Evolutionary conservation across 1,140 invertebrate genomes (phyloP).

Genomic region (Drosophila teissieri): DNA sequence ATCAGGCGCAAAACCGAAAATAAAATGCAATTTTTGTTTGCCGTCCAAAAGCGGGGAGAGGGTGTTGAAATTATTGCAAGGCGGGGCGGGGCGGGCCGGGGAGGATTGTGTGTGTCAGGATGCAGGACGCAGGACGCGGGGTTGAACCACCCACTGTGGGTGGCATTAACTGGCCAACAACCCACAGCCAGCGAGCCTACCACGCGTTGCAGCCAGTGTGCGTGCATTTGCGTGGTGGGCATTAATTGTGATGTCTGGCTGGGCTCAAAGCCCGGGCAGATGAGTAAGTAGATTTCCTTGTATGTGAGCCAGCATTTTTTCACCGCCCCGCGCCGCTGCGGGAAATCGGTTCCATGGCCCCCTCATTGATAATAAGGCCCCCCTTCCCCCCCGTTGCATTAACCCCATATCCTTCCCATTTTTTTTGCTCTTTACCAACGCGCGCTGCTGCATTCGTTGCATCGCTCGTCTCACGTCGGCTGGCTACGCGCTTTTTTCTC

Average conservation of each 20-base stretch:
- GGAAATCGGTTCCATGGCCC: conserved; percentile 30
- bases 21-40: conserved; percentile 82
- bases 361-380: conserved; percentile 82
- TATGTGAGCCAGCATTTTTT: conserved; percentile 53
- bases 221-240: conserved; percentile 53
- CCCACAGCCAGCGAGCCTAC: conserved; percentile 10
- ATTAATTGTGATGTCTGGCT: conserved; percentile 80
- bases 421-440: conserved; percentile 23
- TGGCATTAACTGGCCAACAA: conserved; percentile 69
- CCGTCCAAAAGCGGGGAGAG: conserved; percentile 31
- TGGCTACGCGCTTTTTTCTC: conserved; percentile 42
- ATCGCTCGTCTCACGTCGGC: conserved; percentile 53
- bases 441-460: conserved; percentile 47
- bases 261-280: conserved; percentile 47
- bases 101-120: neutral
- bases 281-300: conserved; percentile 83
- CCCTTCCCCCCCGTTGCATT: conserved; percentile 45
- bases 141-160: conserved; percentile 30
- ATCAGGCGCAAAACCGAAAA: conserved; percentile 69
- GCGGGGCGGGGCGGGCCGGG: conserved; percentile 1
- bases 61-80: conserved; percentile 71
- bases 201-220: conserved; percentile 12
- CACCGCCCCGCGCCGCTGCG: conserved; percentile 5
- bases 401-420: conserved; percentile 7
- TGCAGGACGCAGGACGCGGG: too few relatives aligned